phyloP scores from a whole-genome alignment of 2,888 invertebrate species.

The Leucozona laternaria region DNA sequence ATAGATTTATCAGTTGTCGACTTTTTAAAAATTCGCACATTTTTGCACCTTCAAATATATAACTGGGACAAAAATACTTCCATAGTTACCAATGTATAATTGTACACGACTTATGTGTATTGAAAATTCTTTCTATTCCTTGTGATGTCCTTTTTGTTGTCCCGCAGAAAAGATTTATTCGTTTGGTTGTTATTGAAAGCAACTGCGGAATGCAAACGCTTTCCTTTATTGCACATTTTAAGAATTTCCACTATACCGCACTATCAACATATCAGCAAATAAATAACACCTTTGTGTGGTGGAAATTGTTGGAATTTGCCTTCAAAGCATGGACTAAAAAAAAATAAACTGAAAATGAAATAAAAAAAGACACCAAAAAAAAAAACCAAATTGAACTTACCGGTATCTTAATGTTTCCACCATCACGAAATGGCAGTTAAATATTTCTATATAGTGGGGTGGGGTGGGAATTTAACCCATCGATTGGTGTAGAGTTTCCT shows the following conservation, averaged over 20 bases:
- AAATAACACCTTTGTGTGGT: conserved; percentile 64
- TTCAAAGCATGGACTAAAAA: conserved; percentile 74
- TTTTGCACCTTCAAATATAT: neutral
- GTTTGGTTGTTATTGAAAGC: conserved; percentile 27
- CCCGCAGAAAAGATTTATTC: conserved; percentile 25
- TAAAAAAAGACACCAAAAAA: conserved; percentile 38
- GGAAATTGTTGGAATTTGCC: conserved; percentile 40
- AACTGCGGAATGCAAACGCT: conserved; percentile 55
- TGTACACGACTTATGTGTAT: neutral
- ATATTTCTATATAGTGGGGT: conserved; percentile 64
- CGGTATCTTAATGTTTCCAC: conserved; percentile 74
- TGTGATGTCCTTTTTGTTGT: conserved; percentile 20
- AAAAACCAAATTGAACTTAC: conserved; percentile 58
- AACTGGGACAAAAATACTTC: neutral
- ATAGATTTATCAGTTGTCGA: neutral
- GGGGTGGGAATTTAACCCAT: conserved; percentile 65
- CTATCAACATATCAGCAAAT: conserved; percentile 65
- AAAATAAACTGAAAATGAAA: conserved; percentile 75
- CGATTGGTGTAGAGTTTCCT: conserved; percentile 5
- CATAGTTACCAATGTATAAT: neutral
- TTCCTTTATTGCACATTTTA: conserved; percentile 52
- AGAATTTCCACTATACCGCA: conserved; percentile 53
- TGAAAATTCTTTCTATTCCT: neutral
- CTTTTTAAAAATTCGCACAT: neutral
- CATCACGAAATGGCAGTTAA: conserved; percentile 62